These are phyloP conservation scores for Orussus abietinus DNA, from an alignment of 1,140 invertebrate genomes.

Conservation along the genomic window DNA sequence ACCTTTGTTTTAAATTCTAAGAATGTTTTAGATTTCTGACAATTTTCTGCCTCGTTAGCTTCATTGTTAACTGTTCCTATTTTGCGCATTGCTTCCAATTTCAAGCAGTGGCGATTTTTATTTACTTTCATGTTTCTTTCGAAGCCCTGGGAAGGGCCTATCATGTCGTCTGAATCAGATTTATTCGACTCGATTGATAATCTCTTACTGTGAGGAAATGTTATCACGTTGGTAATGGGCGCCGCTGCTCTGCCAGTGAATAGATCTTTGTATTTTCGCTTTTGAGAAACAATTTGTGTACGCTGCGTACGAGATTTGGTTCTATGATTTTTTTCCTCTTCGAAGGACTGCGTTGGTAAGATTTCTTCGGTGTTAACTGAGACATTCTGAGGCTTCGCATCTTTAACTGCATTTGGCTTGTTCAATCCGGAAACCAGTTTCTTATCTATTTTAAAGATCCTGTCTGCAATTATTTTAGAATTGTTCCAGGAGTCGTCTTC, in stretches of 20 bases:
- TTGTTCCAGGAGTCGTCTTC: constrained; percentile 40
- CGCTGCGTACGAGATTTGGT: constrained; percentile 12
- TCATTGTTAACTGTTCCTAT: constrained; percentile 4
- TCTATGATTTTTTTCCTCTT: constrained; percentile 6
- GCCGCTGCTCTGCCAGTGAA: constrained; percentile 19
- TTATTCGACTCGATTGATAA: constrained; percentile 28
- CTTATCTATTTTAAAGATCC: too few relatives aligned
- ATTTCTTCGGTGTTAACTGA: background rate
- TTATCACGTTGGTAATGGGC: constrained; percentile 24
- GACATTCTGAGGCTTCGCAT: constrained; percentile 11
- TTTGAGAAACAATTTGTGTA: constrained; percentile 10
- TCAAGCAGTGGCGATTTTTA: constrained; percentile 22
- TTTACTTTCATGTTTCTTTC: constrained; percentile 9
- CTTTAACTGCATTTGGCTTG: too few relatives aligned
- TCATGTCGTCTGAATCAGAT: constrained; percentile 37
- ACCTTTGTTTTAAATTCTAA: background rate
- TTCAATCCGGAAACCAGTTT: too few relatives aligned
- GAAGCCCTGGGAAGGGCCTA: constrained; percentile 21
- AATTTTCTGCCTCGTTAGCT: background rate
- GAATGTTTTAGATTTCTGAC: background rate
- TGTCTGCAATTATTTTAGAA: too few relatives aligned
- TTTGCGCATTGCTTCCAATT: constrained; percentile 21
- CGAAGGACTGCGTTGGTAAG: background rate
- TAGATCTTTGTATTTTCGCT: constrained; percentile 7
- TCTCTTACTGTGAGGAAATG: constrained; percentile 15